Conservation (phyloP, 2,797 vertebrate genomes). For the Clangula hyemalis region DNA sequence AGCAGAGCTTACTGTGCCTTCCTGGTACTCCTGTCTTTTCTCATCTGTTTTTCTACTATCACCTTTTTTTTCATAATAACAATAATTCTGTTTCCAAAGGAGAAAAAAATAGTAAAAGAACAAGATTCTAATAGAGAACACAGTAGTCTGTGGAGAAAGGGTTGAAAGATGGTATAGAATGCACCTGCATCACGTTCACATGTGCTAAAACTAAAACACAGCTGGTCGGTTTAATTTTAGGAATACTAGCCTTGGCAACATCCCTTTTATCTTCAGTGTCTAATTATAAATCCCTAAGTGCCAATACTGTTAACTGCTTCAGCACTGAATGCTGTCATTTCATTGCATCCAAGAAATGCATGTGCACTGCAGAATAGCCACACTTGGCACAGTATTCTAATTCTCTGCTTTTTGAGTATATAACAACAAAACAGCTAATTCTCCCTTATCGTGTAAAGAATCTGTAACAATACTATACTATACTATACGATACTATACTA, state of each 20-base stretch:
- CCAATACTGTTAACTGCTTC: constrained; percentile 53
- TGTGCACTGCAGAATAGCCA: not conserved
- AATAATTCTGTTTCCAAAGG: constrained; percentile 39
- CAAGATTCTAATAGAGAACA: constrained; percentile 7
- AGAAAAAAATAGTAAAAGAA: not conserved
- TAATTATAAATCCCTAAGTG: constrained; percentile 63
- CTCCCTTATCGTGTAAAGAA: not conserved
- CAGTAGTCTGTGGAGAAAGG: constrained; percentile 2
- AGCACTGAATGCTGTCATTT: not conserved
- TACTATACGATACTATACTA: too few relatives aligned
- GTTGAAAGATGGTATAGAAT: not conserved
- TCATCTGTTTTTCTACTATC: constrained; percentile 8
- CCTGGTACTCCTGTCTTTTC: not conserved
- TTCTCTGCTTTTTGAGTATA: not conserved
- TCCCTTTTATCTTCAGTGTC: constrained; percentile 48
- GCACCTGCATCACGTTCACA: constrained; percentile 55
- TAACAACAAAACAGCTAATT: not conserved
- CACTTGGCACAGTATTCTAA: not conserved
- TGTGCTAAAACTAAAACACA: constrained; percentile 65
- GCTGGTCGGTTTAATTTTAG: constrained; percentile 70
- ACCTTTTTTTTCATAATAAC: not conserved
- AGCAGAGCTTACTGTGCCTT: not conserved
- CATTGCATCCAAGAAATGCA: not conserved
- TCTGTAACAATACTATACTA: not conserved
- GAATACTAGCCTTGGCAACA: constrained; percentile 60